Conservation (phyloP, 1,140 invertebrate genomes). For the Trypoxylus dichotomus region DNA sequence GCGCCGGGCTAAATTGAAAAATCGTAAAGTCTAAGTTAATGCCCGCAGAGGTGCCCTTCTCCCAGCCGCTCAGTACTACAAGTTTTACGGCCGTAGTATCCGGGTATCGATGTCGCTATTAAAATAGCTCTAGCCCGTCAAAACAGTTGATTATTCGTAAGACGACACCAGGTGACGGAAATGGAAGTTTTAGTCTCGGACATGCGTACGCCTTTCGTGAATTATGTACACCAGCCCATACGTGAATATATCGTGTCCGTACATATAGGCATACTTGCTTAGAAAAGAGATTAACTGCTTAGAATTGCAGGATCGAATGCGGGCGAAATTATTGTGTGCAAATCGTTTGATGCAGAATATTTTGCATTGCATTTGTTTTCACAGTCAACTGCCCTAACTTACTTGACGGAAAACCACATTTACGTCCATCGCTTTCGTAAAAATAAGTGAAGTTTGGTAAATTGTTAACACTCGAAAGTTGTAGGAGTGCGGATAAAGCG, state of each 20-base stretch:
- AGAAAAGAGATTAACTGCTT: no score
- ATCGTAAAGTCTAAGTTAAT: not conserved
- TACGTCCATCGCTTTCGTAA: no score
- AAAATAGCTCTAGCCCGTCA: not conserved
- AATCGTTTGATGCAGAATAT: no score
- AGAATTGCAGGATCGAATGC: no score
- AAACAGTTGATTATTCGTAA: conserved; percentile 10
- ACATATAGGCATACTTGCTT: not conserved
- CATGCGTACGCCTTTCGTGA: not conserved
- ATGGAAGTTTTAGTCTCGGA: not conserved
- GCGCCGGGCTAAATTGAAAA: conserved; percentile 12
- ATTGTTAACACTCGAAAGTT: no score
- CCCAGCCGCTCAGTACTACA: not conserved
- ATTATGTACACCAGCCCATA: not conserved
- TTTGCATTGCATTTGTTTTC: no score
- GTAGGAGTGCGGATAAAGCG: no score
- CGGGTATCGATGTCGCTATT: conserved; percentile 17
- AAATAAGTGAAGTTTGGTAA: no score
- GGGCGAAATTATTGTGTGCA: no score
- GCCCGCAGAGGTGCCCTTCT: not conserved
- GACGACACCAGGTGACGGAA: conserved; percentile 3
- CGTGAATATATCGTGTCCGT: not conserved
- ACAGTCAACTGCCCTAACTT: no score
- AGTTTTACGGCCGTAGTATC: not conserved
- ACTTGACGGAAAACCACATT: no score